Evolutionary conservation across 2,797 vertebrate species (phyloP).

Genomic region (Heterohyrax brucei): DNA sequence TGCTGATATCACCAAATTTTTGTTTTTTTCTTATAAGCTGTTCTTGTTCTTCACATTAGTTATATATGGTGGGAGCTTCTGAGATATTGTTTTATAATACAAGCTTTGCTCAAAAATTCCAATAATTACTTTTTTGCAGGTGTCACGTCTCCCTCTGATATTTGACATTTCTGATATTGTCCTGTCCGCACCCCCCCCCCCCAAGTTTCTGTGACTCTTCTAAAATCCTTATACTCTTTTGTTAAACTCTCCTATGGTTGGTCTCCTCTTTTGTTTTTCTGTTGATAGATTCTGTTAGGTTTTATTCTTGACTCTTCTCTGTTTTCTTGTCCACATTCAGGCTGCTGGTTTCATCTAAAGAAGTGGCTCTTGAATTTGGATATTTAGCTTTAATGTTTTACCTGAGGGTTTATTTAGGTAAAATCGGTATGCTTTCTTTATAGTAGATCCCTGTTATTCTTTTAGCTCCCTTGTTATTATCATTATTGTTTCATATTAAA

Average conservation of each 20-base stretch:
- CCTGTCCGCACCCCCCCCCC: background rate
- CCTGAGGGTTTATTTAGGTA: background rate
- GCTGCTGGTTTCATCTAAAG: background rate
- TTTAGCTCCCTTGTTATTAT: background rate
- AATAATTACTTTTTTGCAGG: background rate
- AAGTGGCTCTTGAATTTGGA: background rate
- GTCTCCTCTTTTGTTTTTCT: background rate
- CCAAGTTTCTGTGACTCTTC: background rate
- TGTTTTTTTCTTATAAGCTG: background rate
- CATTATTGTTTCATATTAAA: slow-evolving; percentile 10
- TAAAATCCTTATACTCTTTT: background rate
- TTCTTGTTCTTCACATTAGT: slow-evolving; percentile 15
- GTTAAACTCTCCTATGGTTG: background rate
- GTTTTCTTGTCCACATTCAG: slow-evolving; percentile 15
- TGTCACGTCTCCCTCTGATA: background rate
- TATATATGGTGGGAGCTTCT: background rate
- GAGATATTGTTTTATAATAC: background rate
- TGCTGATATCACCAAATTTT: background rate
- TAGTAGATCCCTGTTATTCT: background rate
- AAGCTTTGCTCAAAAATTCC: background rate
- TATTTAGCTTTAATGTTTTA: slow-evolving; percentile 39
- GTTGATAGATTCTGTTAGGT: background rate
- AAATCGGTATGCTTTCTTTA: slow-evolving; percentile 10
- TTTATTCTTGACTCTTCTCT: background rate
- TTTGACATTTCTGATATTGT: background rate